Evolutionary conservation across 1,140 invertebrate species (phyloP).

Genomic region (Aphaenogaster rudis): DNA sequence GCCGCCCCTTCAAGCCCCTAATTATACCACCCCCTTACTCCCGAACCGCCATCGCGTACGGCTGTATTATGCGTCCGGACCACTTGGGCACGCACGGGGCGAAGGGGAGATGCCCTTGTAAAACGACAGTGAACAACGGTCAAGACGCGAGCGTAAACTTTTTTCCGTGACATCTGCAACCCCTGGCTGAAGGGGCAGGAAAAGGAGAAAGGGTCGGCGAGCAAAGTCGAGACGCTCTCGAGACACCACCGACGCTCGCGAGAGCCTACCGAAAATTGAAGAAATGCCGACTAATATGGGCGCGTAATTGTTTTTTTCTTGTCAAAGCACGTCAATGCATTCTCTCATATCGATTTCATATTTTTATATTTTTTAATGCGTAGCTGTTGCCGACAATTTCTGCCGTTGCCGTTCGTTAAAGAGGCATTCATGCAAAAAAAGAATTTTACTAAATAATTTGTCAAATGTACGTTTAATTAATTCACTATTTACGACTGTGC

Average conservation of each 20-base stretch:
- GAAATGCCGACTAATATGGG: constrained; percentile 56
- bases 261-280: constrained; percentile 57
- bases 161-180: constrained; percentile 74
- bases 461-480: constrained; percentile 49
- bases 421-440: constrained; percentile 39
- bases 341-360: constrained; percentile 24
- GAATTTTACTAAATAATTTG: constrained; percentile 52
- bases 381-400: constrained; percentile 44
- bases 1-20: constrained; percentile 85
- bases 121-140: constrained; percentile 83
- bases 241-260: constrained; percentile 53
- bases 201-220: constrained; percentile 41
- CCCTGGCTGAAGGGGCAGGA: constrained; percentile 49
- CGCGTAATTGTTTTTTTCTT: constrained; percentile 7
- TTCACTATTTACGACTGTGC: constrained; percentile 39
- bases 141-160: constrained; percentile 83
- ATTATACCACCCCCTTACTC: constrained; percentile 84
- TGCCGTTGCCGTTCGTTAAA: constrained; percentile 35
- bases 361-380: constrained; percentile 62
- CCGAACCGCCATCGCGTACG: constrained; percentile 77
- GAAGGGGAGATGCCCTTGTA: constrained; percentile 81
- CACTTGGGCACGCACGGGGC: constrained; percentile 87
- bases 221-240: constrained; percentile 65
- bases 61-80: constrained; percentile 86
- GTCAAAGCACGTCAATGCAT: constrained; percentile 4